Evolutionary conservation across 2,888 invertebrate species (phyloP), one percentile per base, ranked within the genome.

Genomic region (Melanargia galathea): DNA sequence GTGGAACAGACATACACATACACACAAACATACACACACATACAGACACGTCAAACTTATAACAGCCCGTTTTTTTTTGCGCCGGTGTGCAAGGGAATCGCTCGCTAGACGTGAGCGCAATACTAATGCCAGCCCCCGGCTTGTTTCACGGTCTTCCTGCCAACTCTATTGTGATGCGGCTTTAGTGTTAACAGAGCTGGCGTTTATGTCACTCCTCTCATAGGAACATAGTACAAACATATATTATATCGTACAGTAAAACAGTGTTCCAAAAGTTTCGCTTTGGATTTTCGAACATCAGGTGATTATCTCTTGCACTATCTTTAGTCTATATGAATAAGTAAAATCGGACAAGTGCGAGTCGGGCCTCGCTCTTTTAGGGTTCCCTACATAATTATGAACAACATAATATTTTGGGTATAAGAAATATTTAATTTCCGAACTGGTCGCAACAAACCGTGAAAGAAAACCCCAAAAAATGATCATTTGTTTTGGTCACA

Each of bases 111-210:
- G 79, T 73, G 81, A 67, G 66, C 78, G 80, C 75, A 78, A 84
- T 87, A 84, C 81, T 78, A 87, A 87, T 86, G 77, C 62, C 66
- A 69, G 76, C 78, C 84, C 82, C 82, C 79, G 78, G 73, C 69
- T 67, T 64, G 58, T 54, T 65, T 72, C 70, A 68, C 70, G 57
- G 77, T 80, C 82, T 84, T 86, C 86, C 87, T 84, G 87, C 79
- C 80, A 76, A 72, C 10, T 46, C 78, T 80, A 80, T 77, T 77
- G 80, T 74, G 71, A 73, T 78, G 56, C 78, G 78, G 77, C 80
- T 74, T 80, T 83, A 88, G 89, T 84, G 72, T 78, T 75, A 4
- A 76, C 35, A 49, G 77, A 76, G 79, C 79, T 73, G 75, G 82
- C 83, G 83, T 70, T 64, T 63, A 74, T 79, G 84, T 80, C 72